Percentiles rank a stretch among this genome's conserved stretches.
Conservation (phyloP, 64 coral and sea anemone genomes). For the Pocillopora verrucosa region DNA sequence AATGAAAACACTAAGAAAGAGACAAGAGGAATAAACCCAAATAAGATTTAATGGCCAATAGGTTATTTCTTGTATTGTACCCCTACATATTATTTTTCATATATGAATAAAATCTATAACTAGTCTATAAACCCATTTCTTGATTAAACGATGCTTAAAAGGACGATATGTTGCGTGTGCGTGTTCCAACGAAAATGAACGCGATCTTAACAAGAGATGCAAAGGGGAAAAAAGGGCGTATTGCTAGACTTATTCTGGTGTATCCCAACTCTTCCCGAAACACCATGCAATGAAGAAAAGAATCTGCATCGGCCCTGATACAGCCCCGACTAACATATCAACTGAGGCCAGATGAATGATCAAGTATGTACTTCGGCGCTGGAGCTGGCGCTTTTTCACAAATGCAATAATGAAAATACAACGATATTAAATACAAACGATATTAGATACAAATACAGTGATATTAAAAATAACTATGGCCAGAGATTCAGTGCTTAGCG, state of each 20-base stretch:
- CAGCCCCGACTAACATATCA: neutral
- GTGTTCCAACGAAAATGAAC: neutral
- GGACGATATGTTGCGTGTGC: neutral
- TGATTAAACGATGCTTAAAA: neutral
- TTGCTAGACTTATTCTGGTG: neutral
- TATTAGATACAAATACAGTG: neutral
- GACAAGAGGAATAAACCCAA: neutral
- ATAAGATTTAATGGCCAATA: too few species aligned
- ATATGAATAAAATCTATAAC: neutral
- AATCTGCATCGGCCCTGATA: constrained; percentile 1
- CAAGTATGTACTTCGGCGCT: neutral
- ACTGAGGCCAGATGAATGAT: constrained; percentile 2
- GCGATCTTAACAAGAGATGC: neutral
- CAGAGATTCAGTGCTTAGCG: too few species aligned
- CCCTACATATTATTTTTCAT: neutral
- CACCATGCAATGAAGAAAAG: neutral
- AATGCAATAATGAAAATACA: neutral
- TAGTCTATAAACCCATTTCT: neutral
- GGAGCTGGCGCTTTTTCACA: neutral
- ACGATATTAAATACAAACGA: neutral
- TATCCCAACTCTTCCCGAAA: neutral
- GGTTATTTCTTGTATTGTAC: neutral
- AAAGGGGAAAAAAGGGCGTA: neutral
- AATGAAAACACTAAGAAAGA: neutral
- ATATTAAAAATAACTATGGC: neutral